A percentile compares a stretch with the other conserved stretches of the same genome.
phyloP scores from a whole-genome alignment of 2,797 vertebrate species.

The Enteromius argenteus region DNA sequence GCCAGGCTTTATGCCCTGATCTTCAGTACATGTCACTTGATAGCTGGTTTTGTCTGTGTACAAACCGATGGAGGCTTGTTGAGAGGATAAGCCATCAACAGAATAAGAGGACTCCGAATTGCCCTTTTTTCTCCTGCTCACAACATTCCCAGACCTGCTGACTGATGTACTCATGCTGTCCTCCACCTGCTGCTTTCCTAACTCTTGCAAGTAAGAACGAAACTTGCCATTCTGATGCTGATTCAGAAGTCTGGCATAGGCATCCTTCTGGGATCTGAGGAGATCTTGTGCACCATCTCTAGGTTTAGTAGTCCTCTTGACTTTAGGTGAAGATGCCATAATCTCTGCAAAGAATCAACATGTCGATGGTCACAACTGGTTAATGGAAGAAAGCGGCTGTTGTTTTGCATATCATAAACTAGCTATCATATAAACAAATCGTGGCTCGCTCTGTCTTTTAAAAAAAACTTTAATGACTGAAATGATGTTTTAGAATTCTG shows the following conservation, averaged over 20 bases:
- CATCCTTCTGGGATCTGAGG: slow-evolving; percentile 79
- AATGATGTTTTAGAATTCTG: neutral
- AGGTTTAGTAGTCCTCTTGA: slow-evolving; percentile 63
- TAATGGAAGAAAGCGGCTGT: neutral
- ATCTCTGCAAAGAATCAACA: neutral
- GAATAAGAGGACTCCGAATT: slow-evolving; percentile 70
- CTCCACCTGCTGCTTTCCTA: slow-evolving; percentile 77
- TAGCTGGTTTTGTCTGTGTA: slow-evolving; percentile 72
- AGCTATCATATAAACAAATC: neutral
- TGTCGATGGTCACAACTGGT: neutral
- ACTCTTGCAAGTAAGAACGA: slow-evolving; percentile 80
- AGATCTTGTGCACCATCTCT: slow-evolving; percentile 71
- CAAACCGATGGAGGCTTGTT: slow-evolving; percentile 67
- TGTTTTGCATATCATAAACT: neutral
- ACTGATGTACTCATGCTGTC: slow-evolving; percentile 59
- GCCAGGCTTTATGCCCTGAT: slow-evolving; percentile 54
- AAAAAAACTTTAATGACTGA: neutral
- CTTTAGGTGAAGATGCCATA: slow-evolving; percentile 80
- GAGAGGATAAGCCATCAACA: slow-evolving; percentile 73
- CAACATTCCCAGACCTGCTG: slow-evolving; percentile 64
- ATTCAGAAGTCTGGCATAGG: slow-evolving; percentile 83
- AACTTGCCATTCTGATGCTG: slow-evolving; percentile 86
- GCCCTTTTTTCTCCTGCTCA: slow-evolving; percentile 67
- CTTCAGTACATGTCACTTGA: slow-evolving; percentile 60
- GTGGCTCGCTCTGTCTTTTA: neutral